Base-by-base conservation (phyloP, 2,113 vertebrate species). In the Atlantisia rogersi region DNA sequence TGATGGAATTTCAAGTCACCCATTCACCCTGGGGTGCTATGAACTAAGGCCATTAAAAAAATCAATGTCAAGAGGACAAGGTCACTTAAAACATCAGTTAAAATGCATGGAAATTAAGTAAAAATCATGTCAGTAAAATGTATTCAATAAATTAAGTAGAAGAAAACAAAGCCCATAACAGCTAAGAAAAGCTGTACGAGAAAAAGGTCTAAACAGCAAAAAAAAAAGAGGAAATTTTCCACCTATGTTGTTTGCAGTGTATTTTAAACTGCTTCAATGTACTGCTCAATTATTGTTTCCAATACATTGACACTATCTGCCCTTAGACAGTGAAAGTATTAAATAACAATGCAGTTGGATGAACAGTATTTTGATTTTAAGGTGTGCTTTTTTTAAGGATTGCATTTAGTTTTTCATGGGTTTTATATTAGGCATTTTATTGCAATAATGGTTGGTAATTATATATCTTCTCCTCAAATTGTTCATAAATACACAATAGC, bases 401-500 rank as follows among this genome's bases (percentile, higher is more conserved):
- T 88, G 10, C 5, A 29, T 93, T 88, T 81, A 70, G 4, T 9
- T 82, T 86, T 92, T 62, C 39, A 10, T 37, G 12, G 1, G 2
- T n/a, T 71, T 29, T 59, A 24, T 56, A 70, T 59, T 77, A 67
- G 12, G 19, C n/a, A 68, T 88, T 82, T 93, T 88, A 79, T 92
- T 92, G 73, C 32, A 89, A 69, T 86, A 93, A 93, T 81, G 52
- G 25, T 56, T 70, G 5, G 11, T 68, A 90, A 92, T 92, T 82
- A 59, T 40, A 42, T 68, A 90, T 65, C 44, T 94, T 92, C 44
- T 88, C 18, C 35, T 95, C 80, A 94, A 89, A 94, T 35, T 89
- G 74, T 59, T 94, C 83, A 78, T 86, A 94, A 95, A 82, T 87
- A 93, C n/a, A 32, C 58, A 85, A 74, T 73, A 76, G 32, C n/a